A percentile compares a stretch with the other conserved stretches of the same genome.
Evolutionary conservation across 92 coral and sea anemone genomes (phyloP).

Genomic region (Paramuricea clavata): DNA sequence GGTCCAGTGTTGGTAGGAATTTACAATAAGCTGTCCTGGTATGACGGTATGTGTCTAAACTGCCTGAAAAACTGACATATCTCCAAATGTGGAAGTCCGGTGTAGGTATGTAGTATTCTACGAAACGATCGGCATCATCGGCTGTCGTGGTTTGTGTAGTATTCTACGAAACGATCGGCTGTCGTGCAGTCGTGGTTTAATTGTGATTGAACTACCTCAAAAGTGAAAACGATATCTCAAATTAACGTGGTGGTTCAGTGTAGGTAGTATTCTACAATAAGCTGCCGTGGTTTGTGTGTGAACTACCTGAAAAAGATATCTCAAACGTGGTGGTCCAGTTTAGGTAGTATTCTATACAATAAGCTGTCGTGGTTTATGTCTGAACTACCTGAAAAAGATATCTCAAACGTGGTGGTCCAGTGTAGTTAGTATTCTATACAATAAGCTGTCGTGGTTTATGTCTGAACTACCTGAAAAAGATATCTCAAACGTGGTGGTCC

Average conservation of each 20-base stretch:
- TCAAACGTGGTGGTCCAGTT: not conserved
- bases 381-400: not conserved
- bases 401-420: slow-evolving; percentile 9
- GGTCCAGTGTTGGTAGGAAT: not conserved
- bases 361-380: not conserved
- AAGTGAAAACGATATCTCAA: no score
- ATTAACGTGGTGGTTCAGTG: no score
- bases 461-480: slow-evolving; percentile 2
- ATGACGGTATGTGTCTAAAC: not conserved
- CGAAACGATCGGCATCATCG: no score
- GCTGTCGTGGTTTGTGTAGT: no score
- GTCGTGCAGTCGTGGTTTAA: no score
- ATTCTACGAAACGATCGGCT: no score
- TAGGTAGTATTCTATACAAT: not conserved
- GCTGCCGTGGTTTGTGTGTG: no score
- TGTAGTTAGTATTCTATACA: not conserved
- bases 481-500: no score
- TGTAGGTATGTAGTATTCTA: no score
- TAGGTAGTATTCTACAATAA: no score
- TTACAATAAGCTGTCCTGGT: not conserved
- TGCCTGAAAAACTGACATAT: not conserved
- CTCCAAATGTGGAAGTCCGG: no score
- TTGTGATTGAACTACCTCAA: no score
- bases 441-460: slow-evolving; percentile 2
- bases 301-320: not conserved